Conservation (phyloP, 2,797 vertebrate species). For the Nothura maculosa region DNA sequence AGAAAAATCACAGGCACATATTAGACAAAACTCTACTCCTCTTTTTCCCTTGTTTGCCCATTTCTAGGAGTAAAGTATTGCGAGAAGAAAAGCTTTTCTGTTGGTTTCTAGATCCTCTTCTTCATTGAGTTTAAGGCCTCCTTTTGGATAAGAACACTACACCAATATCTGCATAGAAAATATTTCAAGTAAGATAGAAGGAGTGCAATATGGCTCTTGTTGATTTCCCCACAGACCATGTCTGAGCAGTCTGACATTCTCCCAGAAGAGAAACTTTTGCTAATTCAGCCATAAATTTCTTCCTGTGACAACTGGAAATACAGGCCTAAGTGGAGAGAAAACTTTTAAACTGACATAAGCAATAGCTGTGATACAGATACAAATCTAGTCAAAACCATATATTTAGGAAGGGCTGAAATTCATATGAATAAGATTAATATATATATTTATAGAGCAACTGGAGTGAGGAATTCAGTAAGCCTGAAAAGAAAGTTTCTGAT, state of each 20-base stretch:
- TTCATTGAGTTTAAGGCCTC: neutral
- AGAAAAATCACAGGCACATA: neutral
- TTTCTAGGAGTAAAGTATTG: neutral
- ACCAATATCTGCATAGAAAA: neutral
- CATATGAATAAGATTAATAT: neutral
- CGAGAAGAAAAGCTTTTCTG: neutral
- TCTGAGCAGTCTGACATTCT: neutral
- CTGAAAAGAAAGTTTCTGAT: neutral
- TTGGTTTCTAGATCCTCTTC: neutral
- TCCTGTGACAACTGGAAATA: neutral
- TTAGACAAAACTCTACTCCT: neutral
- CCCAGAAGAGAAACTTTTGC: neutral
- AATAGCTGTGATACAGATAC: slow-evolving; percentile 1
- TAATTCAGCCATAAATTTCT: slow-evolving; percentile 32
- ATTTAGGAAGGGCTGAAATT: neutral
- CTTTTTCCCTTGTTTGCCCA: neutral
- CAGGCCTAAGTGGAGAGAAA: neutral
- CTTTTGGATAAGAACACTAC: neutral
- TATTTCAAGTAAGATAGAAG: neutral
- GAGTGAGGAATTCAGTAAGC: slow-evolving; percentile 17
- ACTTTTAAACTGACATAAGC: neutral
- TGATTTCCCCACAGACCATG: neutral
- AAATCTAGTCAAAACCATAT: neutral
- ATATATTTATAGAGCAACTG: neutral
- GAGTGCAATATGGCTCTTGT: neutral